Evolutionary conservation across 2,113 vertebrate genomes (phyloP), one percentile per base, ranked within the genome.

Genomic region (Mesitornis unicolor): DNA sequence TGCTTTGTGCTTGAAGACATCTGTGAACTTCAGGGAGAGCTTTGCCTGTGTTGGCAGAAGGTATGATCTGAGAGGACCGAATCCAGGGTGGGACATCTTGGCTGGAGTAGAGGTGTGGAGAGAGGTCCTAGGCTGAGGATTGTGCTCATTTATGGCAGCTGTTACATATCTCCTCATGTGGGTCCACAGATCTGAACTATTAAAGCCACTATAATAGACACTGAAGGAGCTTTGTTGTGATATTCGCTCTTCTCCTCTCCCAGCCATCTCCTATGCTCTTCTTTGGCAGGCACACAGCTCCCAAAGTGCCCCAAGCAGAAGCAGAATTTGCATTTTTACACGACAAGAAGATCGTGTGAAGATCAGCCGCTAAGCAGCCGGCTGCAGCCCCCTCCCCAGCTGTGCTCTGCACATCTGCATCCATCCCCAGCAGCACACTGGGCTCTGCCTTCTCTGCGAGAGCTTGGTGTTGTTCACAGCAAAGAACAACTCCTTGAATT

Each of bases 361-460:
- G 65, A 67, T 22, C 51, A 53, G 25, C 20, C 2, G 6, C 42
- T 18, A 5, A 50, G 63, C 9, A 45, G 20, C 1, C 1, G 10
- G 40, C 53, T 48, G 40, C 31, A 12, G 79, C 18, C 59, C 7
- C 13, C 51, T 51, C 8, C 6, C 45, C 33, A 78, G 64, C 43
- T 83, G 54, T 29, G 19, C 50, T 56, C 77, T 43, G 56, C 57
- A 69, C 70, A 80, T 74, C 68, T 48, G 75, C 19, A 5, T 7
- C 33, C 1, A 1, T 42, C 42, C 2, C 33, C 42, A 35, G 56
- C 6, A 70, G 8, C 4, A 1, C 1, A 4, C 29, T 40, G 57
- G 45, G 9, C 79, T 25, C 20, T 38, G 80, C 33, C 54, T 40
- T 3, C 17, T 50, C n/a, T 38, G 67, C 35, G 31, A 61, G 60